Evolutionary conservation across 2,888 invertebrate species (phyloP), one percentile per base, ranked within the genome.

Genomic region (Trachelus tabidus): DNA sequence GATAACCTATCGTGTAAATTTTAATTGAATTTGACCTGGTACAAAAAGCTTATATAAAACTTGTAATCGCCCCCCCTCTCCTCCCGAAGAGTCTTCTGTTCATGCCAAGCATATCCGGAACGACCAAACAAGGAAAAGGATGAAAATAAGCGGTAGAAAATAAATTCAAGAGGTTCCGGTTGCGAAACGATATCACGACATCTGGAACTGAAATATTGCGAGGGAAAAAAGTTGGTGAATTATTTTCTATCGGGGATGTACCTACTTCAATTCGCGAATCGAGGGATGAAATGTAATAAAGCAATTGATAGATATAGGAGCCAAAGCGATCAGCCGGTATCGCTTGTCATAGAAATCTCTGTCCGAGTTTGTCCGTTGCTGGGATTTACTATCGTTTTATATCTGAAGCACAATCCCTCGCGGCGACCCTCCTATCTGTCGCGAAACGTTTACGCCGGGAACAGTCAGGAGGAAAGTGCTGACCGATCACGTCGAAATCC

Each of bases 401-500:
- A 56, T 56, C 56, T 56, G 9, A 56, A 56, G 56, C 56, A 56
- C 56, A 56, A 23, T 56, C 56, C 56, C 56, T 56, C 56, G 56
- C 23, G 23, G 2, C 9, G 23, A 56, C 9, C 56, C 56, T 56
- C 23, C 56, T 56, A 56, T 56, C 56, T 56, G 23, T 56, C 56
- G 56, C 56, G 56, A 56, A 56, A 56, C 56, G 56, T 56, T 56
- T 56, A 56, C 23, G 35, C 35, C 15, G 35, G 73, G 73, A 73
- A 73, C 37, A 74, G 77, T 73, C 68, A 23, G 34, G 35, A 33
- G 15, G 73, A 77, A 77, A 77, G 74, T 73, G 73, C 73, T 77
- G 77, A 77, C 77, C 73, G 77, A 73, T 77, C 37, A 77, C 34
- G 68, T 35, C 15, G 40, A 74, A 74, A 77, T 77, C 74, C 69